Conservation (phyloP, 2,888 invertebrate genomes). For the Orthosia incerta region DNA sequence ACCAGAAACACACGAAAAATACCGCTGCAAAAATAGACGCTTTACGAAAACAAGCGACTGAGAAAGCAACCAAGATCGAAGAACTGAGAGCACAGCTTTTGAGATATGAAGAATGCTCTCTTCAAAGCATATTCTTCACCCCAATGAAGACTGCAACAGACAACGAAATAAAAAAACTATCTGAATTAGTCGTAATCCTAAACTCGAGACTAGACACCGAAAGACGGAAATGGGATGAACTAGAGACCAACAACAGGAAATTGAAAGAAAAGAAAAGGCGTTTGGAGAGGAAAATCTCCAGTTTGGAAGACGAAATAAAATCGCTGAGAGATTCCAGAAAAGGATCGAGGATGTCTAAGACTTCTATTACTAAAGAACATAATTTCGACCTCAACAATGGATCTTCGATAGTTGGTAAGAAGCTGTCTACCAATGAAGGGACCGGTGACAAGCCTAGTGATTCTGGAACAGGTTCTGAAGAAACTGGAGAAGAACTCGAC, state of each 20-base stretch:
- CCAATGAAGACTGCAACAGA: slow-evolving; percentile 91
- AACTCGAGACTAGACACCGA: slow-evolving; percentile 91
- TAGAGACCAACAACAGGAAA: slow-evolving; percentile 90
- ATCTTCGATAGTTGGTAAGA: slow-evolving; percentile 70
- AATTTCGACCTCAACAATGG: slow-evolving; percentile 64
- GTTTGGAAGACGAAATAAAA: slow-evolving; percentile 79
- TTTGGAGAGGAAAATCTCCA: slow-evolving; percentile 77
- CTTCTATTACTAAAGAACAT: slow-evolving; percentile 73
- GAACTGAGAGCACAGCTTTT: slow-evolving; percentile 85
- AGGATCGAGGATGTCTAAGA: slow-evolving; percentile 78
- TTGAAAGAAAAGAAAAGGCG: slow-evolving; percentile 89
- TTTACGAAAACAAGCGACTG: slow-evolving; percentile 84
- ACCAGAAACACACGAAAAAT: slow-evolving; percentile 84
- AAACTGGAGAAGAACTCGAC: slow-evolving; percentile 78
- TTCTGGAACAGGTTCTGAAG: slow-evolving; percentile 71
- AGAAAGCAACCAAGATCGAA: slow-evolving; percentile 87
- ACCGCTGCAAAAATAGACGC: slow-evolving; percentile 89
- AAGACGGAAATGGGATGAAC: slow-evolving; percentile 90
- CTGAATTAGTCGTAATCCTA: slow-evolving; percentile 90
- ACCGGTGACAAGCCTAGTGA: slow-evolving; percentile 79
- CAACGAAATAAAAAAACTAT: slow-evolving; percentile 91
- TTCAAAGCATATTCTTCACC: slow-evolving; percentile 88
- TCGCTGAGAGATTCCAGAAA: slow-evolving; percentile 75
- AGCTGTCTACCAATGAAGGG: slow-evolving; percentile 75
- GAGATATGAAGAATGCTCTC: slow-evolving; percentile 86